Evolutionary conservation across 2,888 invertebrate genomes (phyloP).

Genomic region (Mamestra brassicae): DNA sequence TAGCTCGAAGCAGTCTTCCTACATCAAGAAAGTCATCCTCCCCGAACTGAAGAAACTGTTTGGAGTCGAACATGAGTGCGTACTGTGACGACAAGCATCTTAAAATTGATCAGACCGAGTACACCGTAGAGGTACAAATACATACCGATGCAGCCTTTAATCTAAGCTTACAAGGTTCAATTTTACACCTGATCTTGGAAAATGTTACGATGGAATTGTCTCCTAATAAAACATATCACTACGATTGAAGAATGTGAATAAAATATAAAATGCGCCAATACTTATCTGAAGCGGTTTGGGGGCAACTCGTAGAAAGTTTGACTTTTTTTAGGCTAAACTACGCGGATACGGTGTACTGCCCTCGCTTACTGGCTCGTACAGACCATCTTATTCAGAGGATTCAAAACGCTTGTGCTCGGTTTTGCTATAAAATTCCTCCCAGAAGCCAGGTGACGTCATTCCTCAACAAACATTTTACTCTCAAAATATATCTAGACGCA

Average conservation of each 20-base stretch:
- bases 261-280: no score
- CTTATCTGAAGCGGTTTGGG: no score
- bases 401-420: no score
- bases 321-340: no score
- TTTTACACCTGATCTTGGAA: constrained; percentile 76
- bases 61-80: constrained; percentile 95
- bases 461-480: no score
- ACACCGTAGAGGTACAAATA: constrained; percentile 55
- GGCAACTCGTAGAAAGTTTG: no score
- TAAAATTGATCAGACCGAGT: constrained; percentile 55
- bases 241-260: constrained; percentile 42
- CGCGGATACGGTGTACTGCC: no score
- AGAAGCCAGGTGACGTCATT: no score
- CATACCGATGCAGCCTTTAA: constrained; percentile 44
- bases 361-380: no score
- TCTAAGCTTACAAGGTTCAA: constrained; percentile 73
- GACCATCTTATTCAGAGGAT: no score
- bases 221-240: constrained; percentile 82
- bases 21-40: constrained; percentile 95
- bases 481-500: no score
- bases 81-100: constrained; percentile 90
- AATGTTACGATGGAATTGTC: constrained; percentile 69
- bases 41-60: constrained; percentile 96
- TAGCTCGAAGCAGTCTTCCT: constrained; percentile 94
- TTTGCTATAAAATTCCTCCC: no score